phyloP scores from a whole-genome alignment of 2,888 invertebrate species.

The Nematopogon swammerdamellus region DNA sequence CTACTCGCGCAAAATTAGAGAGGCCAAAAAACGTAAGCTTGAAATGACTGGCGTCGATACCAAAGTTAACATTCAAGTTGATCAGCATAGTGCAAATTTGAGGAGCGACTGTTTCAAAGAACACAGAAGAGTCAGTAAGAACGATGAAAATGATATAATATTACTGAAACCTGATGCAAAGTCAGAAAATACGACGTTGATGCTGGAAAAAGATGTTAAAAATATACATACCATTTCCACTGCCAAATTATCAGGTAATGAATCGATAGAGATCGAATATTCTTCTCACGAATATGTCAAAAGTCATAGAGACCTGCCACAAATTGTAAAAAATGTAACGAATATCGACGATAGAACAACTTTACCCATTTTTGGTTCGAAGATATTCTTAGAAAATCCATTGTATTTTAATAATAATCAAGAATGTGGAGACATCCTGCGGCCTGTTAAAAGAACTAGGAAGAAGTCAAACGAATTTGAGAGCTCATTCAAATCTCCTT shows the following conservation, averaged over 20 bases:
- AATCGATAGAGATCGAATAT: conserved; percentile 58
- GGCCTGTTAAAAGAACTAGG: conserved; percentile 39
- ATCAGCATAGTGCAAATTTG: too few species aligned
- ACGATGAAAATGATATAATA: too few species aligned
- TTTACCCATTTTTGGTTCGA: conserved; percentile 47
- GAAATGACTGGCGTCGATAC: conserved; percentile 42
- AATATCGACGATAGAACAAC: conserved; percentile 34
- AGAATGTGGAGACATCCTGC: conserved; percentile 27
- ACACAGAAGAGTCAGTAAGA: too few species aligned
- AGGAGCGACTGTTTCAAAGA: too few species aligned
- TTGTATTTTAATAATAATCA: conserved; percentile 47
- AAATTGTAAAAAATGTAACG: conserved; percentile 18
- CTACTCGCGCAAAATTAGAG: conserved; percentile 43
- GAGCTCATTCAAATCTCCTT: conserved; percentile 44
- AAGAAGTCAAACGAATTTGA: conserved; percentile 47
- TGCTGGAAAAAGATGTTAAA: conserved; percentile 16
- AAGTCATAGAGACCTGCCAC: conserved; percentile 39
- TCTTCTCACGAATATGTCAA: conserved; percentile 41
- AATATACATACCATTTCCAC: conserved; percentile 24
- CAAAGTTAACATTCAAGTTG: too few species aligned
- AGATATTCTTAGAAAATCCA: conserved; percentile 46
- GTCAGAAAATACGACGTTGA: background rate
- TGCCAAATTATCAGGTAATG: conserved; percentile 42
- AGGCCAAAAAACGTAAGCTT: conserved; percentile 46
- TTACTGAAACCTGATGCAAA: too few species aligned